phyloP scores from a whole-genome alignment of 2,888 invertebrate species.

The Elmis aenea region DNA sequence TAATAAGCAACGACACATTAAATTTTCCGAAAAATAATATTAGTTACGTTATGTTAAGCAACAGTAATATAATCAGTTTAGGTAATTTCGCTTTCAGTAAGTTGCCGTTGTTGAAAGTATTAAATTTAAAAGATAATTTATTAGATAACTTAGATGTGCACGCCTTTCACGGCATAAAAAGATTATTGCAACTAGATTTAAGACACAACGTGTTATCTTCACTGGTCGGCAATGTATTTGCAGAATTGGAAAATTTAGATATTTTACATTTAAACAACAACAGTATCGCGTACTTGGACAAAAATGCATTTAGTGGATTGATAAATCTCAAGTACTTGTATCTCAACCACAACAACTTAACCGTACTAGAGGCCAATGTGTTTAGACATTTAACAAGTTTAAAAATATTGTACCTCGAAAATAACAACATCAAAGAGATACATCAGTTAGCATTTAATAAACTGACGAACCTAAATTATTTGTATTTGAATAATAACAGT shows the following conservation, averaged over 20 bases:
- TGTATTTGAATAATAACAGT: constrained; percentile 44
- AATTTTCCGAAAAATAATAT: constrained; percentile 37
- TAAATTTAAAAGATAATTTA: constrained; percentile 40
- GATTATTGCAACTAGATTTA: constrained; percentile 38
- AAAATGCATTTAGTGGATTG: constrained; percentile 42
- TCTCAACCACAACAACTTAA: constrained; percentile 43
- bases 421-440: constrained; percentile 42
- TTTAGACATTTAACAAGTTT: constrained; percentile 41
- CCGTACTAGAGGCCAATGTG: constrained; percentile 36
- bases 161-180: constrained; percentile 40
- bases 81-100: constrained; percentile 35
- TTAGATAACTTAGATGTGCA: constrained; percentile 40
- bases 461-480: constrained; percentile 37
- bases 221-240: constrained; percentile 39
- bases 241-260: constrained; percentile 40
- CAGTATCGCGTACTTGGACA: constrained; percentile 38
- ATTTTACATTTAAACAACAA: constrained; percentile 42
- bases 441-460: constrained; percentile 42
- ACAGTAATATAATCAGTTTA: constrained; percentile 31
- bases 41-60: constrained; percentile 34
- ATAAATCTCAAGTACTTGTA: constrained; percentile 42
- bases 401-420: constrained; percentile 42
- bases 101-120: constrained; percentile 36
- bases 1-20: constrained; percentile 38
- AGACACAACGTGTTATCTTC: constrained; percentile 36